Evolutionary conservation across 2,888 invertebrate species (phyloP), one percentile per base, ranked within the genome.

Genomic region (Cephus rjabovi): DNA sequence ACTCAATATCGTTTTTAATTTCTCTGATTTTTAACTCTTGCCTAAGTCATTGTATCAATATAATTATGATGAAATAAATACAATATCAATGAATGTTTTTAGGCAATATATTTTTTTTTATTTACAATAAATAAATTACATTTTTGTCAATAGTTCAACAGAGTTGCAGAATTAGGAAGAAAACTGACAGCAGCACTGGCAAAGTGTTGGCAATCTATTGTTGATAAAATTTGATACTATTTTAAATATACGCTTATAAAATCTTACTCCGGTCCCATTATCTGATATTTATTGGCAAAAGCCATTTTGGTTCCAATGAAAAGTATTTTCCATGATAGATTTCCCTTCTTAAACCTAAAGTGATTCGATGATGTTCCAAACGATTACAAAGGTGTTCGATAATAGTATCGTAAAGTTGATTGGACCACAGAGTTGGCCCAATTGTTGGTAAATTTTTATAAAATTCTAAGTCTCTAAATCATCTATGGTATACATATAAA

Each of bases 41-140:
- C 23, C 23, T 23, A 23, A 23, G 56, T 56, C 56, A 23, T 56
- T 56, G 56, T 56, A 56, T 56, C 23, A 9, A 23, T 56, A 56
- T 6, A 56, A 23, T 23, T 23, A 56, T 15, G 56, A 56, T 56
- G 56, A 23, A 56, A 56, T 56, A 56, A 56, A 56, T 56, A 56
- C 9, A 56, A 71, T 71, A 31, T 9, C 3, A n/a, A 3, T 12
- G 3, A 23, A 71, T 71, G 33, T 77, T 84, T 85, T 85, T 86
- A 88, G 86, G 86, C 87, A 89, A 89, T 88, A 87, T 87, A 84
- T 81, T 82, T 84, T 83, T 83, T 87, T 87, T 89, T 89, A 89
- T 89, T 89, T 89, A 89, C 89, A 89, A 89, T 89, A 89, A 89
- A 89, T 89, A 89, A 89, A 89, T 89, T 87, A 89, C 87, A 89